These are phyloP conservation scores for Lordiphosa collinella DNA, from an alignment of 1,140 invertebrate species.

Conservation along the genomic window DNA sequence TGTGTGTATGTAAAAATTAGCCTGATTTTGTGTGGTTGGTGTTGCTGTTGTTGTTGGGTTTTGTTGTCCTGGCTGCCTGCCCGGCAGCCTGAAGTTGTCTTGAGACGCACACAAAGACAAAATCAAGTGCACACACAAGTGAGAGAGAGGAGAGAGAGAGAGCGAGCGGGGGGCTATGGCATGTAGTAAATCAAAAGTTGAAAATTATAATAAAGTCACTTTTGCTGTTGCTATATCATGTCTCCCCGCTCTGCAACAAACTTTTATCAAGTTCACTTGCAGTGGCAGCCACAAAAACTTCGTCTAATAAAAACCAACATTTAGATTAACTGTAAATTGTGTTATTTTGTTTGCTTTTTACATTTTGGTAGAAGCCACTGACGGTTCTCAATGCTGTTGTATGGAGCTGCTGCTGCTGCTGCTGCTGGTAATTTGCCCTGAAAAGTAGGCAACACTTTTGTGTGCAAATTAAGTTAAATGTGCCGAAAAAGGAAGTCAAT, in stretches of 20 bases:
- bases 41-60: conserved; percentile 17
- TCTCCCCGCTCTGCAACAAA: conserved; percentile 3
- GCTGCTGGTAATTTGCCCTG: conserved; percentile 57
- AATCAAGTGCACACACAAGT: conserved; percentile 26
- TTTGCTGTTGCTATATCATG: conserved; percentile 68
- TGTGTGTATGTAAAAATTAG: conserved; percentile 61
- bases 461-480: conserved; percentile 42
- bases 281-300: conserved; percentile 68
- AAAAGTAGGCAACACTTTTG: conserved; percentile 72
- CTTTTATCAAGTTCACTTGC: conserved; percentile 73
- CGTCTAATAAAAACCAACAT: conserved; percentile 75
- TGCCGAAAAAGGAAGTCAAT: conserved; percentile 51
- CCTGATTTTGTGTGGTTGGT: conserved; percentile 55
- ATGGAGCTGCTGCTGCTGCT: conserved; percentile 19
- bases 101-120: conserved; percentile 21
- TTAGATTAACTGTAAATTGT: conserved; percentile 78
- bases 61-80: conserved; percentile 35
- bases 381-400: conserved; percentile 39
- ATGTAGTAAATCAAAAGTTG: conserved; percentile 75
- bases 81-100: conserved; percentile 25
- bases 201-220: conserved; percentile 78
- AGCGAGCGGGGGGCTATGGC: not conserved
- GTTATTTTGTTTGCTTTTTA: conserved; percentile 65
- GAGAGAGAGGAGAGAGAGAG: not conserved
- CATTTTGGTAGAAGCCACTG: conserved; percentile 19